Evolutionary conservation across 2,888 invertebrate genomes (phyloP), one percentile per base, ranked within the genome.

Genomic region (Caenorhabditis japonica): DNA sequence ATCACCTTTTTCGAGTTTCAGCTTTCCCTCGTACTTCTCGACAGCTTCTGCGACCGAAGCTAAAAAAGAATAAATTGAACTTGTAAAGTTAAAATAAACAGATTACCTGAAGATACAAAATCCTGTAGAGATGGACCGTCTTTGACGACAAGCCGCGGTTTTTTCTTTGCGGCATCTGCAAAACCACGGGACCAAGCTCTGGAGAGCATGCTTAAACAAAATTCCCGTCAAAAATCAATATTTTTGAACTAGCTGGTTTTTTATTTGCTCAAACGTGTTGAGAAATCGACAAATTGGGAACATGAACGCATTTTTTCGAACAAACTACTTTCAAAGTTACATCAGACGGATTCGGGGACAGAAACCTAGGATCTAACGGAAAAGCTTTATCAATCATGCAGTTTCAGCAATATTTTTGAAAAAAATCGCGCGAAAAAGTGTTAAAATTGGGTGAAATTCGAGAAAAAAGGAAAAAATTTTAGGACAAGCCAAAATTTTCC

Each of bases 41-140:
- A 80, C 77, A 4, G 80, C 82, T 58, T 82, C 82, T 0, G 68
- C 71, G 8, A 72, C 60, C 15, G 69, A 72, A 10, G 52, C 80
- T 80, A 19, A 39, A 66, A 47, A 52, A 7, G n/a, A n/a, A n/a
- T 1, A 8, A 49, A 21, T n/a, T 30, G 3, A 7, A 30, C 13
- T 15, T 17, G 21, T 43, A 10, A 25, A 34, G n/a, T 3, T 23
- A 2, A 51, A 13, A 17, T 12, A 34, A n/a, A 25, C 27, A 12
- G 17, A 23, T 60, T 62, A 79, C 81, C 78, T 41, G 75, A 70
- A 15, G 76, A 71, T 15, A 85, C 70, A 59, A 85, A 85, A 74
- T 85, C 84, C 43, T 80, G 76, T 17, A 85, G 73, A 10, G 82
- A 78, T 13, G 84, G 84, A 0, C 85, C 85, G 60, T 84, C 82